A percentile compares a stretch with the other conserved stretches of the same genome.
These are phyloP conservation scores for Adineta ricciae DNA, from an alignment of 2,888 invertebrate genomes.

Conservation along the genomic window DNA sequence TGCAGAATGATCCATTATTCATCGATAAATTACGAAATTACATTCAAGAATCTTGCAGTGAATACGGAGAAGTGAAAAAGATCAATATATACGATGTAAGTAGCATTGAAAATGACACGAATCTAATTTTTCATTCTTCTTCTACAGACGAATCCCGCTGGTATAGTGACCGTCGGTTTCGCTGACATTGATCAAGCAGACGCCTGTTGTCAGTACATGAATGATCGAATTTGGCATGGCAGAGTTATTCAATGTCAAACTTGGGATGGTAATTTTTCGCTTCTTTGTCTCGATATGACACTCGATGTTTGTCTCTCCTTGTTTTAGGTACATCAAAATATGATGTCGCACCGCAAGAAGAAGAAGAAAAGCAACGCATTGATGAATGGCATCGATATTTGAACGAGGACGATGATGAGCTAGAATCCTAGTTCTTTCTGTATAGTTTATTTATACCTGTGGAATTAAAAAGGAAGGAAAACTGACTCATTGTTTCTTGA, in stretches of 20 bases:
- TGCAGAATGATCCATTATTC: slow-evolving; percentile 66
- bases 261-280: slow-evolving; percentile 27
- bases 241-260: slow-evolving; percentile 25
- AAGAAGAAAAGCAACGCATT: slow-evolving; percentile 22
- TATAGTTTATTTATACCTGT: not conserved
- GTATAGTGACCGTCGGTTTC: slow-evolving; percentile 31
- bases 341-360: slow-evolving; percentile 23
- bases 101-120: slow-evolving; percentile 36
- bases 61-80: slow-evolving; percentile 81
- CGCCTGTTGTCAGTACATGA: slow-evolving; percentile 30
- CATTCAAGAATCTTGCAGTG: slow-evolving; percentile 72
- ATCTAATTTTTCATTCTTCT: not conserved
- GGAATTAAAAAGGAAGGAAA: not conserved
- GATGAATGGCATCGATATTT: slow-evolving; percentile 32
- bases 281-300: not conserved
- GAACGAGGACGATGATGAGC: not conserved
- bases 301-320: not conserved
- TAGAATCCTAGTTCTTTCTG: not conserved
- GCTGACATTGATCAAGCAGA: slow-evolving; percentile 27
- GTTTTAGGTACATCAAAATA: slow-evolving; percentile 23
- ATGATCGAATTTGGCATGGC: slow-evolving; percentile 33
- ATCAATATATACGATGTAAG: slow-evolving; percentile 78
- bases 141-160: slow-evolving; percentile 24
- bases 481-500: not conserved
- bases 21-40: slow-evolving; percentile 83